Conservation (phyloP, 2,113 vertebrate species). For the Hypomesus transpacificus region DNA sequence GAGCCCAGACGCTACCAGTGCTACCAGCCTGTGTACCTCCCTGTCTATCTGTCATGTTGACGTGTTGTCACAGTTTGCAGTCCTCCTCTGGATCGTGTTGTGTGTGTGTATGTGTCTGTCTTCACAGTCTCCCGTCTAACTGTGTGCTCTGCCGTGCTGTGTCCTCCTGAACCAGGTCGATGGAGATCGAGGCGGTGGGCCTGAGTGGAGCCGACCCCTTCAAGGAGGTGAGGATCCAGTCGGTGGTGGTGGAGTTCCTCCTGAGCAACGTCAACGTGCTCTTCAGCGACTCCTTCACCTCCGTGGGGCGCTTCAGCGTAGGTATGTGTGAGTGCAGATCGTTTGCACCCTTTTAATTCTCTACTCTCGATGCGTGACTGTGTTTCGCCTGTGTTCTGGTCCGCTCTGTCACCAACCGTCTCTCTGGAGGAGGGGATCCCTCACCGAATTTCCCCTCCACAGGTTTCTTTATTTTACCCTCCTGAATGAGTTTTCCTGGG, state of each 20-base stretch:
- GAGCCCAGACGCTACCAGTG: too few relatives aligned
- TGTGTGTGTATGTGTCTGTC: neutral
- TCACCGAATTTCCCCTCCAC: too few relatives aligned
- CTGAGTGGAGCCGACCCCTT: conserved; percentile 75
- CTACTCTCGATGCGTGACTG: too few relatives aligned
- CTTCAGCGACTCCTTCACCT: conserved; percentile 79
- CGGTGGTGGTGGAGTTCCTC: conserved; percentile 79
- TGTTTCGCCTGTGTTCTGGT: too few relatives aligned
- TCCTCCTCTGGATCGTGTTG: too few relatives aligned
- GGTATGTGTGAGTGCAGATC: too few relatives aligned
- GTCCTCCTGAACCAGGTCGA: conserved; percentile 60
- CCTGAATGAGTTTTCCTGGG: too few relatives aligned
- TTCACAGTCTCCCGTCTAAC: neutral
- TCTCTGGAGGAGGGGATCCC: too few relatives aligned
- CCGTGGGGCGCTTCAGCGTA: conserved; percentile 66
- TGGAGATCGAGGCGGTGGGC: conserved; percentile 75
- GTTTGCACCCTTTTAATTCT: too few relatives aligned
- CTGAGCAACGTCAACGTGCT: conserved; percentile 75
- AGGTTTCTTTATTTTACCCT: too few relatives aligned
- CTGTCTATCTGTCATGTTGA: neutral
- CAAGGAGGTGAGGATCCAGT: conserved; percentile 80
- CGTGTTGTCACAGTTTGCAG: neutral
- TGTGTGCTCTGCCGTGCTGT: neutral
- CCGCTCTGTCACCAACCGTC: too few relatives aligned
- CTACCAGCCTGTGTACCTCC: too few relatives aligned